phyloP scores from a whole-genome alignment of 1,140 invertebrate genomes.

The Harpegnathos saltator region DNA sequence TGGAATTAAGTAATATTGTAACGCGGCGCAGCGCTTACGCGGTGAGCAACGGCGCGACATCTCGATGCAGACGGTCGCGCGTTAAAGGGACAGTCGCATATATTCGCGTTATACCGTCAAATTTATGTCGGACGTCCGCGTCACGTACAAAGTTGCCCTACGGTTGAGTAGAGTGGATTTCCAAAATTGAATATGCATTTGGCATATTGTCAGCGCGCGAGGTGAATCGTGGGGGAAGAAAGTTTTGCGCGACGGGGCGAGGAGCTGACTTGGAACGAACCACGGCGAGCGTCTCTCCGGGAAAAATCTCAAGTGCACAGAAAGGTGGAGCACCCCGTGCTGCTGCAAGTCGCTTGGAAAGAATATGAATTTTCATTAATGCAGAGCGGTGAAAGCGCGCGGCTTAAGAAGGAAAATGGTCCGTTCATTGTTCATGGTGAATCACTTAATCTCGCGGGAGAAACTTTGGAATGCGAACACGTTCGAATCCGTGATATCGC shows the following conservation, averaged over 20 bases:
- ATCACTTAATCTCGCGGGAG: neutral
- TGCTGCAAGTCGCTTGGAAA: conserved; percentile 21
- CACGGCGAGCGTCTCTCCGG: conserved; percentile 57
- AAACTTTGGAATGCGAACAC: conserved; percentile 5
- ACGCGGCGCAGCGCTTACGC: neutral
- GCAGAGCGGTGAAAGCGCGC: conserved; percentile 13
- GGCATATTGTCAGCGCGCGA: conserved; percentile 65
- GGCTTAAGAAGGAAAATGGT: neutral
- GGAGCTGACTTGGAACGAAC: conserved; percentile 59
- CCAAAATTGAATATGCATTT: conserved; percentile 78
- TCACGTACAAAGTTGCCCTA: conserved; percentile 68
- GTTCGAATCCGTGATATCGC: neutral
- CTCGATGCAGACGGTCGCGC: neutral
- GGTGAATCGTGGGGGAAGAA: conserved; percentile 5
- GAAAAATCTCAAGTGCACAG: conserved; percentile 63
- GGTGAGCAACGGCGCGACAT: neutral
- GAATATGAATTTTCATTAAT: conserved; percentile 74
- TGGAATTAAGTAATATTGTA: conserved; percentile 17
- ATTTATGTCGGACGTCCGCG: conserved; percentile 61
- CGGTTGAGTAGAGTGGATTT: conserved; percentile 60
- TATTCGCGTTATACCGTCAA: conserved; percentile 35
- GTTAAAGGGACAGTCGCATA: conserved; percentile 20
- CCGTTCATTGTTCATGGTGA: conserved; percentile 21
- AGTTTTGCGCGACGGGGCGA: conserved; percentile 1
- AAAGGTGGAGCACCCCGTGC: conserved; percentile 5